phyloP scores from a whole-genome alignment of 2,113 vertebrate species.

The Paraplagusia blochii region DNA sequence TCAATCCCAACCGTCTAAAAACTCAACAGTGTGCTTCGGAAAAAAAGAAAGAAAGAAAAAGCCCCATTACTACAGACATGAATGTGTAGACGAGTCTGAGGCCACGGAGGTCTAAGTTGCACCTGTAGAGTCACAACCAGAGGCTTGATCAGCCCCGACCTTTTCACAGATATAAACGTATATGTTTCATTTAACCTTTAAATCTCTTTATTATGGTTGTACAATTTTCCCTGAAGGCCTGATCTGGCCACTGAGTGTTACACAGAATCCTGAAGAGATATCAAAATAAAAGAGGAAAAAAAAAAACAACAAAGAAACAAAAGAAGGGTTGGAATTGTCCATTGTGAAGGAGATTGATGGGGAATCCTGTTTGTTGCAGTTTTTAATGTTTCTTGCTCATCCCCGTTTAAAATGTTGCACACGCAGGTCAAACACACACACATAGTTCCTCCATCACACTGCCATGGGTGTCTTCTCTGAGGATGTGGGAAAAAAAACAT shows the following conservation, averaged over 20 bases:
- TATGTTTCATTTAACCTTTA: constrained; percentile 73
- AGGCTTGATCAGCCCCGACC: constrained; percentile 69
- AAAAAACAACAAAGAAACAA: constrained; percentile 32
- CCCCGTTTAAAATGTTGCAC: constrained; percentile 82
- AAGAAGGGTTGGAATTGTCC: constrained; percentile 79
- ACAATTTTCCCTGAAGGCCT: constrained; percentile 92
- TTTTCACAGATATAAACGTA: constrained; percentile 76
- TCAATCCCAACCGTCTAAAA: constrained; percentile 49
- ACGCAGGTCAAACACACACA: constrained; percentile 94
- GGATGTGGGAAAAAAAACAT: constrained; percentile 34
- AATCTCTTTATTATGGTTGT: constrained; percentile 81
- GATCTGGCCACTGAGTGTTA: constrained; percentile 88
- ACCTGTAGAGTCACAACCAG: constrained; percentile 74
- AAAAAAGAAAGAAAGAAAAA: constrained; percentile 43
- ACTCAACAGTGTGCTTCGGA: constrained; percentile 63
- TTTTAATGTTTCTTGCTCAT: constrained; percentile 64
- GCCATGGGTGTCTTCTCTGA: constrained; percentile 81
- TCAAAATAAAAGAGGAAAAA: constrained; percentile 53
- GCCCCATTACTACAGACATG: constrained; percentile 35
- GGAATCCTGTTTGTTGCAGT: constrained; percentile 84
- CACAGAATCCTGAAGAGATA: constrained; percentile 86
- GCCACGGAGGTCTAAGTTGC: constrained; percentile 65
- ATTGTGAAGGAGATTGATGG: constrained; percentile 79
- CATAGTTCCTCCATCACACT: constrained; percentile 85
- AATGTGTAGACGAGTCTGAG: constrained; percentile 34